Percentiles rank a stretch among this genome's conserved stretches.
phyloP scores from a whole-genome alignment of 2,113 vertebrate genomes.

The Notarius lentiginosus region DNA sequence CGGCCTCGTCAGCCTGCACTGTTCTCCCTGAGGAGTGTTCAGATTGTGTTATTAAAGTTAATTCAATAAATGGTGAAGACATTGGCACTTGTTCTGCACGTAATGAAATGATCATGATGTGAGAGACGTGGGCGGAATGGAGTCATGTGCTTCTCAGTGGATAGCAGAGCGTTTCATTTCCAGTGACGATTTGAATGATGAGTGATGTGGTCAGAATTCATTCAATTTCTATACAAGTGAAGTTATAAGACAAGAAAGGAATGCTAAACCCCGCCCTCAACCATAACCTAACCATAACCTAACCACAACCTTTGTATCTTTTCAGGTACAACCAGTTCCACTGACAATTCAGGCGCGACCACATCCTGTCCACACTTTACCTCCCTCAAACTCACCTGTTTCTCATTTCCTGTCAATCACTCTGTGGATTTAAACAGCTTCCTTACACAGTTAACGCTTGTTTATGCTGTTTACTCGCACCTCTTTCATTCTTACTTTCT shows the following conservation, averaged over 20 bases:
- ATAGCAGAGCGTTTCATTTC: not conserved
- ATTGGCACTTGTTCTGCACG: conserved; percentile 59
- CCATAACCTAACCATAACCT: not conserved
- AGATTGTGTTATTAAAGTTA: conserved; percentile 73
- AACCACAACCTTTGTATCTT: not conserved
- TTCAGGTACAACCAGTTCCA: not conserved
- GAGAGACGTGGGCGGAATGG: conserved; percentile 22
- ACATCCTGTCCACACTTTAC: not conserved
- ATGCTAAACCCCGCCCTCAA: not conserved
- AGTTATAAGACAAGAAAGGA: not conserved
- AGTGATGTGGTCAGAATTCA: not conserved
- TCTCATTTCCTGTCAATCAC: not conserved
- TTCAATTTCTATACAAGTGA: no score
- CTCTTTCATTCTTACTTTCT: no score
- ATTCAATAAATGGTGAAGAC: conserved; percentile 66
- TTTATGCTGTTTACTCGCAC: no score
- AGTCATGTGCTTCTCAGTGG: conserved; percentile 10
- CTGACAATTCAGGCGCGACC: not conserved
- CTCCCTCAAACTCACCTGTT: not conserved
- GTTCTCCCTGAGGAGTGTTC: conserved; percentile 56
- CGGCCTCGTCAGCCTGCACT: conserved; percentile 57
- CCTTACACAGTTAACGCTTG: no score
- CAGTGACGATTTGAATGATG: not conserved
- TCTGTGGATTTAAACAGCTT: not conserved
- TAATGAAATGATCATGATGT: conserved; percentile 59